Evolutionary conservation across 2,113 vertebrate genomes (phyloP).

Genomic region (Centropus bengalensis): DNA sequence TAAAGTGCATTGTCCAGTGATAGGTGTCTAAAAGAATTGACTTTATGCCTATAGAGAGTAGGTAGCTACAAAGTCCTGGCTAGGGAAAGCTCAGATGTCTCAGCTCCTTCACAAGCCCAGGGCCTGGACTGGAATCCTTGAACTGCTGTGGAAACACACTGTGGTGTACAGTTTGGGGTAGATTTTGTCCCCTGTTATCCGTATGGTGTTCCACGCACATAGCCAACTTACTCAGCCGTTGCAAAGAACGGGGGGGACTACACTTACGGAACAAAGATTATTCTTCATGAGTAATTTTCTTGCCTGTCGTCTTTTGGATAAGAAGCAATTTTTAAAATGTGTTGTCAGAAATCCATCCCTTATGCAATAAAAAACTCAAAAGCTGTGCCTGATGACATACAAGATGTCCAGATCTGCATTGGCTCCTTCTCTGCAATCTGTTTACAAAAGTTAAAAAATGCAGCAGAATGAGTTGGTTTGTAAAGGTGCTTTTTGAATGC

Average conservation of each 20-base stretch:
- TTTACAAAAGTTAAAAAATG: slow-evolving; percentile 70
- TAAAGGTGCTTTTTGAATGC: slow-evolving; percentile 70
- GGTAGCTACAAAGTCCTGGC: neutral
- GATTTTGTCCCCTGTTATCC: neutral
- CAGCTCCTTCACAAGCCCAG: neutral
- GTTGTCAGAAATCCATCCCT: slow-evolving; percentile 76
- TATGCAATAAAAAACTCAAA: slow-evolving; percentile 72
- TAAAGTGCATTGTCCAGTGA: neutral
- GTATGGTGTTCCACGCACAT: neutral
- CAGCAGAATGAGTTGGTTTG: slow-evolving; percentile 62
- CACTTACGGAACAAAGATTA: slow-evolving; percentile 54
- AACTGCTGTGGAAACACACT: neutral
- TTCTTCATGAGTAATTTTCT: slow-evolving; percentile 59
- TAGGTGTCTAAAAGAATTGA: neutral
- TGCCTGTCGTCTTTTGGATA: slow-evolving; percentile 67
- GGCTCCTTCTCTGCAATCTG: slow-evolving; percentile 74
- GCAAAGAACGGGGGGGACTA: neutral
- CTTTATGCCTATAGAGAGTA: neutral
- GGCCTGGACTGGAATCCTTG: neutral
- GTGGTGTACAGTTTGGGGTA: neutral
- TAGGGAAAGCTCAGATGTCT: neutral
- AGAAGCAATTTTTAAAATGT: slow-evolving; percentile 74
- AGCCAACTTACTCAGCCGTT: neutral
- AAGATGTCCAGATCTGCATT: slow-evolving; percentile 74
- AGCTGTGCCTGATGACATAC: slow-evolving; percentile 70